Percentiles rank a stretch among this genome's conserved stretches.
Evolutionary conservation across 2,797 vertebrate genomes (phyloP).

Genomic region (Pseudochromis fuscus): DNA sequence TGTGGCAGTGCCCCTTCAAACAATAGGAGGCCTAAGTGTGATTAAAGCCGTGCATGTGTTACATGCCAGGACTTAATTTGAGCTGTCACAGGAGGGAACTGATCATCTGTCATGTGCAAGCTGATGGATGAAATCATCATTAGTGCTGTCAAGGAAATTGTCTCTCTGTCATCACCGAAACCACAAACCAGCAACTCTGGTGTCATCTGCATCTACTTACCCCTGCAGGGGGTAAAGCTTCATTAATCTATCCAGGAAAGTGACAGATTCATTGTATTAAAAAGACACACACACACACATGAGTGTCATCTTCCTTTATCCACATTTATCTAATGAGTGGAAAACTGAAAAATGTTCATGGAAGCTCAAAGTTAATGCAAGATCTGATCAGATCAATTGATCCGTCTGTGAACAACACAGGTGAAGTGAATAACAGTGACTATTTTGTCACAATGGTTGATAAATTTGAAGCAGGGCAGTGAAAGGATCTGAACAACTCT

Average conservation of each 20-base stretch:
- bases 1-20: conserved; percentile 18
- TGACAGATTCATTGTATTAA: not conserved
- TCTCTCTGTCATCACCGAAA: conserved; percentile 13
- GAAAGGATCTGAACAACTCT: too few relatives aligned
- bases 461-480: too few relatives aligned
- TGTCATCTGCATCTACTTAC: not conserved
- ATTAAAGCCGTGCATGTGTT: conserved; percentile 21
- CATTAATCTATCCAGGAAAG: not conserved
- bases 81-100: conserved; percentile 28
- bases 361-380: conserved; percentile 9
- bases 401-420: not conserved
- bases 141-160: conserved; percentile 25
- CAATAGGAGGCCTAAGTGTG: conserved; percentile 12
- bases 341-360: not conserved
- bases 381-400: conserved; percentile 18
- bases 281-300: conserved; percentile 1
- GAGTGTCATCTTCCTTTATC: not conserved
- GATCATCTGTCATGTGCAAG: not conserved
- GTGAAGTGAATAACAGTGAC: too few relatives aligned
- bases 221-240: not conserved
- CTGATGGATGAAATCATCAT: conserved; percentile 37
- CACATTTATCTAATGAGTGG: conserved; percentile 16
- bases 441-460: too few relatives aligned
- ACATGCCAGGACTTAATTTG: not conserved
- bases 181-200: conserved; percentile 17